Evolutionary conservation across 2,888 invertebrate species (phyloP).

Genomic region (Epistrophe eligans): DNA sequence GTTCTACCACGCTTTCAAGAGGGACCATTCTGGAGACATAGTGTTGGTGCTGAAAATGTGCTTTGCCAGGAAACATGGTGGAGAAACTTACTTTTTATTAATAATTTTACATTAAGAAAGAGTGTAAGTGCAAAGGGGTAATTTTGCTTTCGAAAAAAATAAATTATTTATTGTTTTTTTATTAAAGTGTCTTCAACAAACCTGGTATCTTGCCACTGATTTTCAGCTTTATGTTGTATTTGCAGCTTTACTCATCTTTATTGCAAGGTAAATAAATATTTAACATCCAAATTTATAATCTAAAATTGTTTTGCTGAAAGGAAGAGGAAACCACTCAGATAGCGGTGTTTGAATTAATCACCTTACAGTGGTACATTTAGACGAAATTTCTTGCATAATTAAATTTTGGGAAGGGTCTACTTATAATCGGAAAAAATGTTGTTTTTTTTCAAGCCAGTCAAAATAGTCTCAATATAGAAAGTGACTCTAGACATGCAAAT

Average conservation of each 20-base stretch:
- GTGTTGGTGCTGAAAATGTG: slow-evolving; percentile 79
- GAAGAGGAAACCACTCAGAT: too few species aligned
- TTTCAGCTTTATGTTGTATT: slow-evolving; percentile 81
- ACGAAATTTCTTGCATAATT: too few species aligned
- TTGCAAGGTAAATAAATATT: slow-evolving; percentile 77
- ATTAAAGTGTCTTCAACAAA: slow-evolving; percentile 81
- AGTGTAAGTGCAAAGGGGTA: slow-evolving; percentile 77
- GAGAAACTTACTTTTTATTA: slow-evolving; percentile 82
- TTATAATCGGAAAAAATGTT: too few species aligned
- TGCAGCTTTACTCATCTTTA: slow-evolving; percentile 78
- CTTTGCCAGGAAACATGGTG: slow-evolving; percentile 83
- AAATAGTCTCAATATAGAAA: too few species aligned
- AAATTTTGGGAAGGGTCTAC: too few species aligned
- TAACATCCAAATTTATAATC: too few species aligned
- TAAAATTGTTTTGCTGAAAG: too few species aligned
- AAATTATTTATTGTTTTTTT: not conserved
- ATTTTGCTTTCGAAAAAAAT: not conserved
- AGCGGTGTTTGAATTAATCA: too few species aligned
- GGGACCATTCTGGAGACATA: slow-evolving; percentile 83
- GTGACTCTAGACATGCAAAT: too few species aligned
- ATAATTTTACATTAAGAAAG: slow-evolving; percentile 80
- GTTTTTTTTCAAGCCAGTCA: too few species aligned
- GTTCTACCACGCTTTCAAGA: slow-evolving; percentile 82
- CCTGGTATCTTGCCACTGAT: slow-evolving; percentile 82
- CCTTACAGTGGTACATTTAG: too few species aligned